Conservation (phyloP, 2,888 invertebrate genomes). For the Sympetrum striolatum region DNA sequence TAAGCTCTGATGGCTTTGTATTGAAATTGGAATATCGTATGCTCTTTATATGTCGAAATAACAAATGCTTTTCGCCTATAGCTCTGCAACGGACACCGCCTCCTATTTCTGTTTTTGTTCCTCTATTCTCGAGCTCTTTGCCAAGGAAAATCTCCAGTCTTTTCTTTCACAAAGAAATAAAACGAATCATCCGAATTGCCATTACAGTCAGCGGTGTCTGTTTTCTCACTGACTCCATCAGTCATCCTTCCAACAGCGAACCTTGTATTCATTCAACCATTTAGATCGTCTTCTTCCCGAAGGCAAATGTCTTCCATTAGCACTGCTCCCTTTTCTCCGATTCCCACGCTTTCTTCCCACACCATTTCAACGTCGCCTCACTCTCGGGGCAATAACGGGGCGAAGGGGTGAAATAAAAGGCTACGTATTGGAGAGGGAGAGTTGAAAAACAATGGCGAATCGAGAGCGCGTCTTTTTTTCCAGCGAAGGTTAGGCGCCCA, state of each 20-base stretch:
- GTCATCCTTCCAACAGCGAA: background rate
- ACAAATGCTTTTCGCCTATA: too few species aligned
- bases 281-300: constrained; percentile 16
- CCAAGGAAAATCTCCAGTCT: too few species aligned
- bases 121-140: too few species aligned
- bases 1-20: too few species aligned
- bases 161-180: background rate
- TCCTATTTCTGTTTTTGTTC: too few species aligned
- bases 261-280: constrained; percentile 18
- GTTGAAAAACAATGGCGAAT: constrained; percentile 29
- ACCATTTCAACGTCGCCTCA: background rate
- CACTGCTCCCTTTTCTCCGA: background rate
- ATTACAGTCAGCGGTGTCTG: too few species aligned
- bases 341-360: background rate
- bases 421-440: constrained; percentile 25
- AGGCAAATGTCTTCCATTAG: constrained; percentile 31
- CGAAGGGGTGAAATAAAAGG: constrained; percentile 32
- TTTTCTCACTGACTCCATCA: background rate
- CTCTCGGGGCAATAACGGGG: constrained; percentile 34
- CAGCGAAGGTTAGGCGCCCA: constrained; percentile 24
- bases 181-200: background rate
- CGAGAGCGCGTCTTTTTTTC: constrained; percentile 18
- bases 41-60: too few species aligned
- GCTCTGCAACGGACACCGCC: too few species aligned
- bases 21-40: too few species aligned